Evolutionary conservation across 2,797 vertebrate genomes (phyloP).

Genomic region (Selene dorsalis): DNA sequence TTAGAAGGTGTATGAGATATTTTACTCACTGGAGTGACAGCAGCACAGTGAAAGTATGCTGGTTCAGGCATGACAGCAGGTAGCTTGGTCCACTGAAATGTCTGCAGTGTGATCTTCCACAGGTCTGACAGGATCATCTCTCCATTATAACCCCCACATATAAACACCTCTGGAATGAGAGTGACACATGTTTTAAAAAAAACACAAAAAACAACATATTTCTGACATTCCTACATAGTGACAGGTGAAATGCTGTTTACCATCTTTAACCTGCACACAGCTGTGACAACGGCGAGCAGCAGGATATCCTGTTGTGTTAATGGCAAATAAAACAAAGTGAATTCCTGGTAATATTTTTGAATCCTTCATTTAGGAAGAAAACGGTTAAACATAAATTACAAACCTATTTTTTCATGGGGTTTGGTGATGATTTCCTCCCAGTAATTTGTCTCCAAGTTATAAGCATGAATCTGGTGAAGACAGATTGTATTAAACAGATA

Average conservation of each 20-base stretch:
- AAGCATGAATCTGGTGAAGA: slow-evolving; percentile 91
- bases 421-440: slow-evolving; percentile 97
- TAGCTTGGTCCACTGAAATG: slow-evolving; percentile 93
- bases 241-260: slow-evolving; percentile 78
- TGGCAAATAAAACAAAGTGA: neutral
- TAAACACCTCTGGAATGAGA: slow-evolving; percentile 89
- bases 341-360: neutral
- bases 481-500: slow-evolving; percentile 11
- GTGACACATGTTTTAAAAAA: neutral
- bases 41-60: slow-evolving; percentile 97
- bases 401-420: slow-evolving; percentile 94
- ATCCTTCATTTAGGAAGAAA: neutral
- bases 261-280: slow-evolving; percentile 95
- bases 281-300: slow-evolving; percentile 96
- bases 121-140: slow-evolving; percentile 94
- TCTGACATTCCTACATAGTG: neutral
- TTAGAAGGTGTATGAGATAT: neutral
- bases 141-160: slow-evolving; percentile 97
- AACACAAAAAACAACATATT: neutral
- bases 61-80: slow-evolving; percentile 95
- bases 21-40: slow-evolving; percentile 93
- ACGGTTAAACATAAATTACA: slow-evolving; percentile 14
- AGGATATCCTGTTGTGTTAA: slow-evolving; percentile 89
- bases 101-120: slow-evolving; percentile 94
- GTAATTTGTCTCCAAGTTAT: slow-evolving; percentile 97